Evolutionary conservation across 1,140 invertebrate species (phyloP), one percentile per base, ranked within the genome.

Genomic region (Lucilia sericata): DNA sequence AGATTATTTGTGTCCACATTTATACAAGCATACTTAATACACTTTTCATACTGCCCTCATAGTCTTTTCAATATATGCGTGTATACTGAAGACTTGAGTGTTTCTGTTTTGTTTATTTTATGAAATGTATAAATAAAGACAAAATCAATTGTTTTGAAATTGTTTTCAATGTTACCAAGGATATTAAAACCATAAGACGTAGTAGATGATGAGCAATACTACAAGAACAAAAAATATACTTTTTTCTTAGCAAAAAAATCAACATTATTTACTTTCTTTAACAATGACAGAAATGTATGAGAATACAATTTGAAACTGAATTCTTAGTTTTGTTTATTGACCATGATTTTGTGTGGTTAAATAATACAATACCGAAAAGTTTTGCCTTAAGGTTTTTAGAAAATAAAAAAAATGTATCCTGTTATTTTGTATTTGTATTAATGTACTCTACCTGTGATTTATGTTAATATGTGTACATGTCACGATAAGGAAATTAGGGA

Each of bases 91-190:
- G 55, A 60, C 13, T 5, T n/a, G 7, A 60, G 55, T 60, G 5
- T 60, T n/a, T 60, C 25, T 60, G 14, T 60, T 49, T 10, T 80
- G 76, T 36, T 76, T 76, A 76, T 76, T 76, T 76, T 13, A 76
- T 76, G 30, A 36, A 76, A 36, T 36, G 19, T 76, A 34, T n/a
- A n/a, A 17, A 42, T n/a, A 76, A 80, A 80, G 19, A 51, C n/a
- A 80, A 80, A 80, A 80, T 80, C 76, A 80, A 80, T 80, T 80
- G 76, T 80, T 80, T 80, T 80, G 75, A 49, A 80, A 51, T 80
- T 80, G 76, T 49, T 80, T 80, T 80, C 76, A 80, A 80, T 80
- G 76, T 80, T 80, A 49, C 76, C 76, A 80, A 80, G 76, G 76
- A 80, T 80, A 80, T 80, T 80, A 51, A n/a, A 78, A 78, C 25